Evolutionary conservation across 2,888 invertebrate species (phyloP), one percentile per base, ranked within the genome.

Genomic region (Brenthis ino): DNA sequence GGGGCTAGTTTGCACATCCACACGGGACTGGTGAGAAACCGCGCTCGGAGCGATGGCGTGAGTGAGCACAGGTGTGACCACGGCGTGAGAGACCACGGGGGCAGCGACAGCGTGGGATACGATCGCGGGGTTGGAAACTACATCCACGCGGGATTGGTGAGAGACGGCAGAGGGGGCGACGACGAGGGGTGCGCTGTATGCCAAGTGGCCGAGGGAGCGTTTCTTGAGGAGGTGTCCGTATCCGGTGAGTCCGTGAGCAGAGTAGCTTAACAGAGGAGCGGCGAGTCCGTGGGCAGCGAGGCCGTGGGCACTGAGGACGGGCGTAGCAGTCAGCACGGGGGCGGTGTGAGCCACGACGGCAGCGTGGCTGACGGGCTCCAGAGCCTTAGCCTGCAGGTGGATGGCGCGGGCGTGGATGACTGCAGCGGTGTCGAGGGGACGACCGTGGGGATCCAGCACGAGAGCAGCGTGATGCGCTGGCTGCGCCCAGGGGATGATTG

Each of bases 71-170:
- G 79, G 80, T 11, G 80, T 81, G 75, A 78, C 81, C 75, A 74
- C 12, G 14, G 82, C 79, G 50, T 82, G 81, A 60, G 80, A 75
- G 70, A 77, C 63, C 47, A 77, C 54, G 65, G 82, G 77, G 73
- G 86, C 75, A 79, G 76, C 74, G 68, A 78, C 77, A 53, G 83
- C 80, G 69, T 76, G 37, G 37, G 74, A 66, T 13, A 75, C 72
- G n/a, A 75, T 57, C 67, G 74, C 77, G 67, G 77, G 76, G 79
- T 81, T 76, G 55, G 79, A 75, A 70, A 77, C 76, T 37, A 80
- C 79, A 71, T 91, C 88, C 8, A 88, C 85, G 65, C 93, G 91
- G 77, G 94, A 93, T 78, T 94, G 93, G 80, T 91, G 93, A 20
- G 93, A 93, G 24, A 93, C 93, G 65, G 87, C 88, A 53, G 93